A percentile compares a stretch with the other conserved stretches of the same genome.
phyloP scores from a whole-genome alignment of 2,888 invertebrate species.

The Callinectes sapidus region DNA sequence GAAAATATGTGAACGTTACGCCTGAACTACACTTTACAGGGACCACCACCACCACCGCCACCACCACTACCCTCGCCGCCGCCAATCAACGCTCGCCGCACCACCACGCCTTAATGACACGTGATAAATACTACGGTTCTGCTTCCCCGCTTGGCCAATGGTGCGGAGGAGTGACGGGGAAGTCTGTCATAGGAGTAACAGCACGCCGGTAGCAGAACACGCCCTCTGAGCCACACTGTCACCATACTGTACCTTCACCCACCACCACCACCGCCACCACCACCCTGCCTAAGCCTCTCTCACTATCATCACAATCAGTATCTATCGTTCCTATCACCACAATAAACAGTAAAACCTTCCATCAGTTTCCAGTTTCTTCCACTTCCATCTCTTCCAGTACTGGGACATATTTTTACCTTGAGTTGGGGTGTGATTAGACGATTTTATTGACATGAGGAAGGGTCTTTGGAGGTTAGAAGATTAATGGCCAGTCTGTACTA shows the following conservation, averaged over 20 bases:
- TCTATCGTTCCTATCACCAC: no score
- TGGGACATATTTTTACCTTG: no score
- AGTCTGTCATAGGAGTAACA: neutral
- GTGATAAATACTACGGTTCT: neutral
- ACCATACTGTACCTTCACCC: neutral
- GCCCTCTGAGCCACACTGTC: neutral
- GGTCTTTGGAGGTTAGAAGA: no score
- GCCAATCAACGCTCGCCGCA: neutral
- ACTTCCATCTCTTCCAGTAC: no score
- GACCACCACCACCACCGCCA: neutral
- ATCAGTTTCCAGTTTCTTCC: no score
- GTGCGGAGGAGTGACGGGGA: neutral
- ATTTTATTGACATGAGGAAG: no score
- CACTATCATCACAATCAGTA: no score
- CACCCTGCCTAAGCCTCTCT: no score
- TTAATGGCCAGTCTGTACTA: no score
- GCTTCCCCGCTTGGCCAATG: slow-evolving; percentile 3
- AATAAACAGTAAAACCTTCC: no score
- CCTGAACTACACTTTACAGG: neutral
- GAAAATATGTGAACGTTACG: neutral
- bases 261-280: no score
- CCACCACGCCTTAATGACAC: slow-evolving; percentile 16
- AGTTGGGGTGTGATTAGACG: no score
- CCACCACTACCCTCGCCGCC: neutral
- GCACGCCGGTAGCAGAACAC: neutral